Conservation (phyloP, 1,140 invertebrate genomes). For the Psix sp. region DNA sequence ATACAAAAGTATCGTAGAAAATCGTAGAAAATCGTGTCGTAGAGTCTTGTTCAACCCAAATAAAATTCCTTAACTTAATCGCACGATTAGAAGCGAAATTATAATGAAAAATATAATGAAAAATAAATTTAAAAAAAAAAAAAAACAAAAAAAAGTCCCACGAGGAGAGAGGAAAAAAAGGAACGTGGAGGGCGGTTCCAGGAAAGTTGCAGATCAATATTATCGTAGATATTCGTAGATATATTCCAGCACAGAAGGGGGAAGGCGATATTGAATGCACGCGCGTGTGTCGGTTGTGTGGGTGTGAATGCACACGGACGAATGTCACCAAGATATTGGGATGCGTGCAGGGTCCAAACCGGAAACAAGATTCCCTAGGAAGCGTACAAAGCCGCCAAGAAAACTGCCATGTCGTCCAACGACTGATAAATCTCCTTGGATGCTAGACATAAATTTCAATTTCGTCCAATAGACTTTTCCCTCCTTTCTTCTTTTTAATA, state of each 20-base stretch:
- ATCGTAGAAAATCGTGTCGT: too few species aligned
- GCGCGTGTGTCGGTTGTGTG: slow-evolving; percentile 38
- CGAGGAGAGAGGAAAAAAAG: slow-evolving; percentile 27
- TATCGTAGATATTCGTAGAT: slow-evolving; percentile 65
- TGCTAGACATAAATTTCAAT: slow-evolving; percentile 61
- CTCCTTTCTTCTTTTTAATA: slow-evolving; percentile 61
- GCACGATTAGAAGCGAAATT: too few species aligned
- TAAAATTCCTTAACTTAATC: too few species aligned
- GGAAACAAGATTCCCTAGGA: slow-evolving; percentile 61
- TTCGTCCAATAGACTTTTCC: slow-evolving; percentile 58
- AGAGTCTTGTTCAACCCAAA: too few species aligned
- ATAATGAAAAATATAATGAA: too few species aligned
- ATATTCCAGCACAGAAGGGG: slow-evolving; percentile 56
- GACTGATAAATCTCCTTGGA: slow-evolving; percentile 60
- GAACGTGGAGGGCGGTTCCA: slow-evolving; percentile 51
- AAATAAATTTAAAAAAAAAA: slow-evolving; percentile 10
- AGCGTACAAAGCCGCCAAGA: slow-evolving; percentile 57
- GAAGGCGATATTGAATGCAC: slow-evolving; percentile 58
- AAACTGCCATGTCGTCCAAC: slow-evolving; percentile 59
- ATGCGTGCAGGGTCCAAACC: slow-evolving; percentile 57
- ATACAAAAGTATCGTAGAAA: too few species aligned
- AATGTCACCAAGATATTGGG: slow-evolving; percentile 57
- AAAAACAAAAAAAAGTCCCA: slow-evolving; percentile 1
- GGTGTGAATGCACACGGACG: slow-evolving; percentile 56
- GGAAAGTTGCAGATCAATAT: slow-evolving; percentile 65